Percentiles rank a stretch among this genome's conserved stretches.
Evolutionary conservation across 2,113 vertebrate species (phyloP).

Genomic region (Leucosticte australis): DNA sequence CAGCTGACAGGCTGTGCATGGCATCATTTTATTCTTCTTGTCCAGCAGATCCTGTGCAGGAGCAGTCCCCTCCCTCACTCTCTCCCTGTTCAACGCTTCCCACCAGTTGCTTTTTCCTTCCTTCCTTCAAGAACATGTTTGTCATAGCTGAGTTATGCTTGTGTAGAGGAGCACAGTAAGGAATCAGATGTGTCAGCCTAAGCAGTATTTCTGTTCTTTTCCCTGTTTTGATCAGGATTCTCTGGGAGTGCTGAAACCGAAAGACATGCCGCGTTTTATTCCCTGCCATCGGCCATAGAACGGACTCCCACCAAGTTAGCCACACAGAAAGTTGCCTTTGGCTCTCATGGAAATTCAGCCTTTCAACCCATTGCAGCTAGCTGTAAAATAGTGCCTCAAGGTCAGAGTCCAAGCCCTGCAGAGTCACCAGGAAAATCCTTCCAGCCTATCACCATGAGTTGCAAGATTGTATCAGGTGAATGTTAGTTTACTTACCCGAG

Average conservation of each 20-base stretch:
- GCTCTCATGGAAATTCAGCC: constrained; percentile 95
- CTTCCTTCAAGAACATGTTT: not conserved
- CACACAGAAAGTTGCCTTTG: constrained; percentile 87
- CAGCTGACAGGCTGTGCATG: not conserved
- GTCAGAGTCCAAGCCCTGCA: constrained; percentile 85
- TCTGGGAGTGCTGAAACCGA: constrained; percentile 78
- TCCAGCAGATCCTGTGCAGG: not conserved
- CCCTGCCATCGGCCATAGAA: constrained; percentile 82
- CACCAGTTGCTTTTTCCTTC: not conserved
- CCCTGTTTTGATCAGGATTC: constrained; percentile 76
- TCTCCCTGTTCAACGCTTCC: fast-evolving
- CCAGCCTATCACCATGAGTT: constrained; percentile 99
- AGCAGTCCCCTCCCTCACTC: not conserved
- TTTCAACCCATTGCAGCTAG: constrained; percentile 98
- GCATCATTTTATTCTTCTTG: not conserved
- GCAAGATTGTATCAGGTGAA: constrained; percentile 98
- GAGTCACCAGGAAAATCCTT: constrained; percentile 97
- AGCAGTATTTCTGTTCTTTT: constrained; percentile 61
- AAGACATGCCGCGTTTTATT: constrained; percentile 75
- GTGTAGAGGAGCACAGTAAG: not conserved
- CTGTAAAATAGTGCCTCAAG: constrained; percentile 95
- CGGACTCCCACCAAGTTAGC: constrained; percentile 88
- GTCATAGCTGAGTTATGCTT: not conserved
- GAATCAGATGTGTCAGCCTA: constrained; percentile 24
- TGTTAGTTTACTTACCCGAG: not conserved